A percentile compares a stretch with the other conserved stretches of the same genome.
Evolutionary conservation across 2,113 vertebrate species (phyloP).

Genomic region (Hipposideros armiger): DNA sequence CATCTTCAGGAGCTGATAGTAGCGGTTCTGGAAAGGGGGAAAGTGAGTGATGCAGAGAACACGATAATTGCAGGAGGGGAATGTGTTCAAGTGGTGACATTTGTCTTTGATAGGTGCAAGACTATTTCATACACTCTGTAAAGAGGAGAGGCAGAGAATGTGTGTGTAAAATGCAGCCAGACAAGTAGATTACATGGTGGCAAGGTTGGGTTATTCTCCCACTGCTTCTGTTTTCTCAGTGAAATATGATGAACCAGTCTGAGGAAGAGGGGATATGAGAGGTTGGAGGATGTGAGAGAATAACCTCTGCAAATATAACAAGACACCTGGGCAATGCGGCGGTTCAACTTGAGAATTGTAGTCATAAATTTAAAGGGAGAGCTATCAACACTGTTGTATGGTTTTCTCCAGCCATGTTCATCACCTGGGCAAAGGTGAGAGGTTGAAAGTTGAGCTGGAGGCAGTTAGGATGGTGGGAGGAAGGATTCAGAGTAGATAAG

Average conservation of each 20-base stretch:
- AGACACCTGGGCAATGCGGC: neutral
- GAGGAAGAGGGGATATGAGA: neutral
- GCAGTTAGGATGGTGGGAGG: neutral
- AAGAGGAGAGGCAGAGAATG: neutral
- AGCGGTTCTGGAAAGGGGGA: neutral
- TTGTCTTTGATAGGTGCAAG: neutral
- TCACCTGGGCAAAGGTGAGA: neutral
- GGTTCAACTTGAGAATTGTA: rapidly evolving
- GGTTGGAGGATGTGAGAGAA: neutral
- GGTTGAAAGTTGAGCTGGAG: neutral
- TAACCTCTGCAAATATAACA: neutral
- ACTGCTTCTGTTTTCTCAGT: neutral
- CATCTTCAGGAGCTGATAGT: neutral
- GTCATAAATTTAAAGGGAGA: too few relatives aligned
- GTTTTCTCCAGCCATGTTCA: neutral
- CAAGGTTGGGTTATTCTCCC: neutral
- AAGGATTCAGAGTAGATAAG: neutral
- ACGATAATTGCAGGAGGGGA: neutral
- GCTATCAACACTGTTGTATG: neutral
- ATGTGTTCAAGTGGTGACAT: neutral
- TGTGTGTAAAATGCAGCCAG: too few relatives aligned
- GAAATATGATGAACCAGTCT: neutral
- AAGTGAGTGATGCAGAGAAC: neutral
- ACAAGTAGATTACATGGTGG: neutral
- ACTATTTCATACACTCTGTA: neutral